Conservation (phyloP, 1,140 invertebrate species). For the Drosophila lacteicornis region DNA sequence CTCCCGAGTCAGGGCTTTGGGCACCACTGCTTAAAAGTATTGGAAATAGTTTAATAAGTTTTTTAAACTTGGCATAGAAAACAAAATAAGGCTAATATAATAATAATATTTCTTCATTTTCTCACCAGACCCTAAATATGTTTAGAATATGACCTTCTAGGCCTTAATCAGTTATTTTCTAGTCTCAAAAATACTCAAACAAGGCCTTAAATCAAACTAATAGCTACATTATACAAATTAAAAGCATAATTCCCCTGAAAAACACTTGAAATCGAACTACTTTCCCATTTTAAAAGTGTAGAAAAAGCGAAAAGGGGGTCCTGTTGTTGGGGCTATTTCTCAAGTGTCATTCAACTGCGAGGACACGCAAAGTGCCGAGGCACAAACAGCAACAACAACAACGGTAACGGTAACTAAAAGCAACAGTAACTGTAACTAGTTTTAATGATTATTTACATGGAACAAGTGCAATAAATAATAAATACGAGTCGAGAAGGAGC, state of each 20-base stretch:
- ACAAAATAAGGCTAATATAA: too few species aligned
- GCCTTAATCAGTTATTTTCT: too few species aligned
- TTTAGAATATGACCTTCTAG: too few species aligned
- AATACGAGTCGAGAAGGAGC: constrained; percentile 37
- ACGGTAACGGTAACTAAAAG: neutral
- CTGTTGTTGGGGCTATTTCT: constrained; percentile 28
- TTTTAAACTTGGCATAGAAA: too few species aligned
- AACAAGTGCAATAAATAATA: constrained; percentile 72
- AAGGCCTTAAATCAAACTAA: neutral
- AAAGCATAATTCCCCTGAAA: neutral
- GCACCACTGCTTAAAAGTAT: too few species aligned
- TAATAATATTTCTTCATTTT: too few species aligned
- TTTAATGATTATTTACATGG: constrained; percentile 81
- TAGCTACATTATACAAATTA: neutral
- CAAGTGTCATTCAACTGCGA: constrained; percentile 62
- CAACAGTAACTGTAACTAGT: constrained; percentile 44
- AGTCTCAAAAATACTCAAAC: neutral
- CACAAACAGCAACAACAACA: constrained; percentile 33
- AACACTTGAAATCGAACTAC: constrained; percentile 6
- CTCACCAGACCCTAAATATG: too few species aligned
- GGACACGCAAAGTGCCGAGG: constrained; percentile 52
- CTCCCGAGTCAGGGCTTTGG: too few species aligned
- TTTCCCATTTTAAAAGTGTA: constrained; percentile 14
- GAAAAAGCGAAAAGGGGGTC: constrained; percentile 2
- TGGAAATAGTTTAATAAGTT: too few species aligned